Evolutionary conservation across 1,140 invertebrate genomes (phyloP), one percentile per base, ranked within the genome.

Genomic region (Ips nitidus): DNA sequence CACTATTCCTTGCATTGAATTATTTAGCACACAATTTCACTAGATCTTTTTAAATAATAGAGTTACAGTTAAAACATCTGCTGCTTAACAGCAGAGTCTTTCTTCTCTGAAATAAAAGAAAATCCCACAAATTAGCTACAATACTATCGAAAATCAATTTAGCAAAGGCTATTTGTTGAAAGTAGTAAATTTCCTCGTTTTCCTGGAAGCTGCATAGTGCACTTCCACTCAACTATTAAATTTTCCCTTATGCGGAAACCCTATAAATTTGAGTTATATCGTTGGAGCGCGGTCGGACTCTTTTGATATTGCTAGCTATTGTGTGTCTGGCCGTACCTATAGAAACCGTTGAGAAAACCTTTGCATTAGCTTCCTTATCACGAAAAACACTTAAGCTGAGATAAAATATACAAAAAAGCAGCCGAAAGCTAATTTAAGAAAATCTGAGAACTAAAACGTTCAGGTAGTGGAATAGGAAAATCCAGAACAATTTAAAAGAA

Each of bases 191-290:
- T 68, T 56, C 37, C 66, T 43, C 52, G 41, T 60, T 61, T 55
- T 40, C 66, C 66, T 52, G 66, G 66, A 68, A 68, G 57, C 59
- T 53, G 56, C 66, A 38, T 45, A 60, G 57, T 60, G 59, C 43
- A 52, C 47, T 61, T 60, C 66, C 66, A 68, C 57, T 62, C 59
- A 61, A 62, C 58, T 68, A 68, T 68, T 68, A 68, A 61, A 68
- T 62, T 52, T 68, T 61, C 58, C 53, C 65, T 66, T 52, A 42
- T 64, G 62, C 55, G 22, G 43, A n/a, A 39, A 57, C 43, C 53
- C 39, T 66, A 58, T 66, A 66, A 66, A 47, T 66, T 66, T 40
- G 22, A 6, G 43, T 58, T 66, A 64, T 57, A 66, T 65, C 36
- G 47, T 41, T 5, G 41, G 43, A n/a, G 40, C 53, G n/a, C 41